Percentiles rank a stretch among this genome's conserved stretches.
Conservation (phyloP, 2,113 vertebrate species). For the Tenebrosternarchus preto region DNA sequence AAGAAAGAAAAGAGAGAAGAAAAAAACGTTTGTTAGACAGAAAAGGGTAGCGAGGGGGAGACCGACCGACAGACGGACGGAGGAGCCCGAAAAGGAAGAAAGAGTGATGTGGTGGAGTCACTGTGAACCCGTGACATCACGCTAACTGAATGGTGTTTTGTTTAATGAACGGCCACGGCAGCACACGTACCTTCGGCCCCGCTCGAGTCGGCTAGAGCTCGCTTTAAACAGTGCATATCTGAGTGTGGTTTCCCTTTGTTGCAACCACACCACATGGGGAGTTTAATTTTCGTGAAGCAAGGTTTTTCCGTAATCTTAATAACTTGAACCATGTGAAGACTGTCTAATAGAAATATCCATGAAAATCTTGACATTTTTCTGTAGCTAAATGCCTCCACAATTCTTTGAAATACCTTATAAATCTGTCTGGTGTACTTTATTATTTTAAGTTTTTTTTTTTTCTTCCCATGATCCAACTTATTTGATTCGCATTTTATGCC, state of each 20-base stretch:
- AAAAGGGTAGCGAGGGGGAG: not conserved
- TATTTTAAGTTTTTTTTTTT: not conserved
- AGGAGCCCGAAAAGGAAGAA: not conserved
- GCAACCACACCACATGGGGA: too few relatives aligned
- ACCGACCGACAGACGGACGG: not conserved
- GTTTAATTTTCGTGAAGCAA: too few relatives aligned
- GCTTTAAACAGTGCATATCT: not conserved
- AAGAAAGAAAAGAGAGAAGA: constrained; percentile 15
- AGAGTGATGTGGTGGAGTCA: not conserved
- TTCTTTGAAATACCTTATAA: too few relatives aligned
- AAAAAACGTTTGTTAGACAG: not conserved
- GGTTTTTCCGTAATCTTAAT: not conserved
- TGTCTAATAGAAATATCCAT: too few relatives aligned
- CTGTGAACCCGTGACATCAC: constrained; percentile 11
- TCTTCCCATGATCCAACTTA: too few relatives aligned
- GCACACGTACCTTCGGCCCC: not conserved
- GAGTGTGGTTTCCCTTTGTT: too few relatives aligned
- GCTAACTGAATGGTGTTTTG: constrained; percentile 23
- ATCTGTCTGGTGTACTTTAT: too few relatives aligned
- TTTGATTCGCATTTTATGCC: too few relatives aligned
- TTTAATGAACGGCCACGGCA: not conserved
- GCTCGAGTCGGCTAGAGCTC: not conserved
- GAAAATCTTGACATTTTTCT: too few relatives aligned
- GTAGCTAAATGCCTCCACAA: too few relatives aligned
- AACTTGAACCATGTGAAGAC: too few relatives aligned